Evolutionary conservation across 2,888 invertebrate genomes (phyloP).

Genomic region (Agapostemon virescens): DNA sequence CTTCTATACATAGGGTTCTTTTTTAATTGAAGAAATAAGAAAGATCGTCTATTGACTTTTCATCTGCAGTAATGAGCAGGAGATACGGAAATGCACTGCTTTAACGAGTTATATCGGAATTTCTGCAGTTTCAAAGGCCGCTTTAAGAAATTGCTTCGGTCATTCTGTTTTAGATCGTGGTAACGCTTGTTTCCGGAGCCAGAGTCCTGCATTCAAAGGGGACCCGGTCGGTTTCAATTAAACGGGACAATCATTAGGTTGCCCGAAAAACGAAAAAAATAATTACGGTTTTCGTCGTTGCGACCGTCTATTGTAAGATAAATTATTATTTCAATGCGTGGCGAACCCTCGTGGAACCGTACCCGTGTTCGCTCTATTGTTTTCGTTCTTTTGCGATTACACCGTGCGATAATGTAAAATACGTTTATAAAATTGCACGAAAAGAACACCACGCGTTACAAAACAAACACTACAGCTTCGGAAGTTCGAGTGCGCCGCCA

Average conservation of each 20-base stretch:
- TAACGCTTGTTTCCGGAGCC: neutral
- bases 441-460: too few relatives aligned
- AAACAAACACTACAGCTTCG: too few relatives aligned
- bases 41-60: neutral
- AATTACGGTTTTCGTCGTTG: neutral
- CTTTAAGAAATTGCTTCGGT: neutral
- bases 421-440: too few relatives aligned
- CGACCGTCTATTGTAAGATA: neutral
- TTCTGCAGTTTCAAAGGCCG: neutral
- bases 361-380: neutral
- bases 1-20: neutral
- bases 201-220: neutral
- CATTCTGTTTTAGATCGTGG: neutral
- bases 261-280: neutral
- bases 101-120: neutral
- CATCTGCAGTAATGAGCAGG: neutral
- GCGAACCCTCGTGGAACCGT: neutral
- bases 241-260: neutral
- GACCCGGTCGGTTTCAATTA: neutral
- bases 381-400: too few relatives aligned
- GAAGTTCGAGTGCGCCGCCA: too few relatives aligned
- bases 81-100: neutral
- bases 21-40: constrained; percentile 1
- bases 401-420: too few relatives aligned
- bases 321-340: neutral